Conservation (phyloP, 64 coral and sea anemone genomes). For the Pocillopora damicornis region DNA sequence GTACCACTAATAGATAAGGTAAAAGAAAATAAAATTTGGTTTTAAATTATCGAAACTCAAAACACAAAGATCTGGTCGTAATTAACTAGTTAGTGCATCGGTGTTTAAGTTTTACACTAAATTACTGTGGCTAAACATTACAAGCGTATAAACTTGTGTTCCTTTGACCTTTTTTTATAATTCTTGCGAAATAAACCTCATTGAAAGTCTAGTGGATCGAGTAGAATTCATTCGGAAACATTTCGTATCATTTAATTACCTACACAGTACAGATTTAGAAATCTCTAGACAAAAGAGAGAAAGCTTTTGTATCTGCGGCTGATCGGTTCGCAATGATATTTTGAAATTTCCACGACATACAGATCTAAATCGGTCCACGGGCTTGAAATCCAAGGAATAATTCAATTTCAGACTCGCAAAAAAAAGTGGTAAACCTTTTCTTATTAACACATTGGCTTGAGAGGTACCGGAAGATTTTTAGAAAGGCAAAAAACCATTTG, state of each 20-base stretch:
- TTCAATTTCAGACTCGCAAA: neutral
- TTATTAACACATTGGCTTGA: slow-evolving; percentile 21
- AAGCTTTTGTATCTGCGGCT: too few species aligned
- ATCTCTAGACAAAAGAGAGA: too few species aligned
- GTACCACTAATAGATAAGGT: slow-evolving; percentile 13
- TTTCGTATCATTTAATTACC: too few species aligned
- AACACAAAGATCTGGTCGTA: slow-evolving; percentile 22
- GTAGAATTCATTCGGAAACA: neutral
- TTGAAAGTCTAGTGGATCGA: neutral
- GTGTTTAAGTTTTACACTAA: slow-evolving; percentile 26
- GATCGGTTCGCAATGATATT: too few species aligned
- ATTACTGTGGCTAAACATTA: slow-evolving; percentile 12
- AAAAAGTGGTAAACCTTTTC: neutral
- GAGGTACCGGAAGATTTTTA: neutral
- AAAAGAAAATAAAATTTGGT: slow-evolving; percentile 23
- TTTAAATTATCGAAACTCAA: slow-evolving; percentile 25
- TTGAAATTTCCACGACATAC: too few species aligned
- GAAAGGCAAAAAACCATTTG: slow-evolving; percentile 29
- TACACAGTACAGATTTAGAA: too few species aligned
- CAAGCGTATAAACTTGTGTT: neutral
- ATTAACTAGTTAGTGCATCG: slow-evolving; percentile 27
- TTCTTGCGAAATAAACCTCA: neutral
- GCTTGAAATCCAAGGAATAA: neutral
- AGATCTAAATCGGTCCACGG: neutral
- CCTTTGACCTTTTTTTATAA: neutral